phyloP scores from a whole-genome alignment of 2,797 vertebrate species.

The Rhabdomys pumilio region DNA sequence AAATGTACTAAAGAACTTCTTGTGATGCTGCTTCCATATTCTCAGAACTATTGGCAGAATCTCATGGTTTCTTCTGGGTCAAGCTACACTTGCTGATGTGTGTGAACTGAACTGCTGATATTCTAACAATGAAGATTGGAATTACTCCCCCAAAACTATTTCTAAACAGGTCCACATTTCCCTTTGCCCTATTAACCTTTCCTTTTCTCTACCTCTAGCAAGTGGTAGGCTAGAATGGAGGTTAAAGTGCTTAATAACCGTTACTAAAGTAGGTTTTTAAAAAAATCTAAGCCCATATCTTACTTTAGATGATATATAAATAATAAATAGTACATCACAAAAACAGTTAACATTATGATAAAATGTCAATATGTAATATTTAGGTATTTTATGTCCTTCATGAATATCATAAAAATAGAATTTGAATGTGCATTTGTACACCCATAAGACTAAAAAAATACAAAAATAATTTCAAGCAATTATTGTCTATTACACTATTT shows the following conservation, averaged over 20 bases:
- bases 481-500: neutral
- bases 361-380: neutral
- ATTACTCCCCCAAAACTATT: neutral
- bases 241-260: neutral
- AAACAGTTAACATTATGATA: neutral
- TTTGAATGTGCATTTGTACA: neutral
- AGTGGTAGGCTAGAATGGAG: neutral
- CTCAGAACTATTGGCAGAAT: neutral
- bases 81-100: neutral
- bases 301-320: neutral
- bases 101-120: neutral
- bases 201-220: no score
- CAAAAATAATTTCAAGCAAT: neutral
- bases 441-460: neutral
- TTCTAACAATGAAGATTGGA: neutral
- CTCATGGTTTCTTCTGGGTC: neutral
- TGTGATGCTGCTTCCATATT: neutral
- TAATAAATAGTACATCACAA: neutral
- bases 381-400: constrained; percentile 1
- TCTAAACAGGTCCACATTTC: neutral
- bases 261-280: neutral
- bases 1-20: neutral
- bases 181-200: neutral
- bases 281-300: neutral
- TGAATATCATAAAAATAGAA: constrained; percentile 18